These are phyloP conservation scores for Atlantisia rogersi DNA, from an alignment of 2,113 vertebrate genomes.

Conservation along the genomic window DNA sequence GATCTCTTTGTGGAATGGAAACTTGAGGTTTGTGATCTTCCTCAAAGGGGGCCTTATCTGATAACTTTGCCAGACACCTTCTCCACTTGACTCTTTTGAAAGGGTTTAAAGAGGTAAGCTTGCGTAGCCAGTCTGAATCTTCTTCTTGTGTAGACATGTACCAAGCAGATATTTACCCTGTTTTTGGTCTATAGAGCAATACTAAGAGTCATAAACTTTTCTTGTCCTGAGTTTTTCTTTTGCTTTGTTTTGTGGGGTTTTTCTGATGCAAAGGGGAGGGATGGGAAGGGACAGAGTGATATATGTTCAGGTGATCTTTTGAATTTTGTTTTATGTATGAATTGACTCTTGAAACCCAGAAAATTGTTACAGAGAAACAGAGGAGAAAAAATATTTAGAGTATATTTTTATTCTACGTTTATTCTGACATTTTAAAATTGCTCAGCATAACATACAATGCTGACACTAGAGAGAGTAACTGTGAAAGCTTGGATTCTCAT, in stretches of 20 bases:
- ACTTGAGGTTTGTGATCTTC: not conserved
- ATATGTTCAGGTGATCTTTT: not conserved
- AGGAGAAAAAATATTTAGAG: not conserved
- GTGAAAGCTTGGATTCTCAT: not conserved
- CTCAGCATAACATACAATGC: not conserved
- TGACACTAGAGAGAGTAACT: not conserved
- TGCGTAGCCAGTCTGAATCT: not conserved
- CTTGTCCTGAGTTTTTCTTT: not conserved
- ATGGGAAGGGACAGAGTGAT: not conserved
- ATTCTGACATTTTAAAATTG: not conserved
- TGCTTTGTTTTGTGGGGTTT: not conserved
- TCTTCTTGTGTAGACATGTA: not conserved
- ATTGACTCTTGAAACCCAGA: not conserved
- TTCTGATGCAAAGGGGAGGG: not conserved
- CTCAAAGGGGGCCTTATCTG: not conserved
- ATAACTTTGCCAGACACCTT: not conserved
- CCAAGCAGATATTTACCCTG: not conserved
- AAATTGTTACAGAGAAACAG: not conserved
- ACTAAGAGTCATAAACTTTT: not conserved
- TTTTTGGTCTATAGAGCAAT: not conserved
- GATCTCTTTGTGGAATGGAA: not conserved
- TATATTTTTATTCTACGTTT: not conserved
- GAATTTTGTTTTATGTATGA: not conserved
- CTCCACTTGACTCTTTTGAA: not conserved
- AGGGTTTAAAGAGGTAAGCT: not conserved